A percentile compares a stretch with the other conserved stretches of the same genome.
These are phyloP conservation scores for Lamellibrachia columna DNA, from an alignment of 2,888 invertebrate genomes.

Conservation along the genomic window DNA sequence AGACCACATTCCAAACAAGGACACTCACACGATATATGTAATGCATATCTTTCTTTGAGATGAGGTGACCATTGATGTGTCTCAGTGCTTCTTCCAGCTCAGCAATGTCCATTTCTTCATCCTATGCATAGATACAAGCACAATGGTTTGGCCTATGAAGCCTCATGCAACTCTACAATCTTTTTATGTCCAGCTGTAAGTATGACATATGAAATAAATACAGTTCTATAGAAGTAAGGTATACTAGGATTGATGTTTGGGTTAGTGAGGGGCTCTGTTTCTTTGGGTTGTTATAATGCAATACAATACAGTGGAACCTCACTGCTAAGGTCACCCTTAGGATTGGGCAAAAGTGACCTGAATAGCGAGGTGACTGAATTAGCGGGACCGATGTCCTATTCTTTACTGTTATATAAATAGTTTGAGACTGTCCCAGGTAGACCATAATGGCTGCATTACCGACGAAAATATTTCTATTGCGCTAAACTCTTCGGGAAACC, in stretches of 20 bases:
- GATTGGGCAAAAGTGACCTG: too few species aligned
- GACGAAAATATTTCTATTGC: too few species aligned
- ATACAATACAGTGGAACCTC: not conserved
- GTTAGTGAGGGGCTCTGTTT: not conserved
- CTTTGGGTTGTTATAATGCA: not conserved
- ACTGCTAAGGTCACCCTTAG: not conserved
- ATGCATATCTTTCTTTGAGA: slow-evolving; percentile 60
- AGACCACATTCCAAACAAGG: not conserved
- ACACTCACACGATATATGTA: slow-evolving; percentile 62
- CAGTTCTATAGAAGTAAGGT: not conserved
- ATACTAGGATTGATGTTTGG: not conserved
- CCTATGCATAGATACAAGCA: slow-evolving; percentile 42
- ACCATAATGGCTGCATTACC: too few species aligned
- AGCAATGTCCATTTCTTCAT: slow-evolving; percentile 60
- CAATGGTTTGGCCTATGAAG: not conserved
- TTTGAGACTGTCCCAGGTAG: too few species aligned
- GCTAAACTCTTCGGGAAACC: too few species aligned
- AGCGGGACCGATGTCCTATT: too few species aligned
- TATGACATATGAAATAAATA: not conserved
- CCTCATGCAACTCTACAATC: not conserved
- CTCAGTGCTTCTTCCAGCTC: slow-evolving; percentile 62
- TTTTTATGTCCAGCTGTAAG: not conserved
- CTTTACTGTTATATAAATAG: too few species aligned
- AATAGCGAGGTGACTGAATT: too few species aligned
- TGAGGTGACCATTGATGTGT: slow-evolving; percentile 59